Evolutionary conservation across 2,888 invertebrate species (phyloP).

Genomic region (Panopea generosa): DNA sequence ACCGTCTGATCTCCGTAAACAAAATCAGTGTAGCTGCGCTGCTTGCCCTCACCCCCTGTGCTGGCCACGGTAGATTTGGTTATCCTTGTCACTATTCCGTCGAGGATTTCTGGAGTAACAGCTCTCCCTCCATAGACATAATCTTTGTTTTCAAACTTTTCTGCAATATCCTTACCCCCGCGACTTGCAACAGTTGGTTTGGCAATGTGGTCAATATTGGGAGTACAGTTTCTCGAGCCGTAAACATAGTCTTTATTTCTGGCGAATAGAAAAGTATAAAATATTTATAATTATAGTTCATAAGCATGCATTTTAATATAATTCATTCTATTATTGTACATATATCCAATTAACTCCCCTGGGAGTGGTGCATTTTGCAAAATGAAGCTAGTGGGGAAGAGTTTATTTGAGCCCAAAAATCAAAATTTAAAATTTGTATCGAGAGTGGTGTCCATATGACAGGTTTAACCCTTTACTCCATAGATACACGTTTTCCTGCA

Average conservation of each 20-base stretch:
- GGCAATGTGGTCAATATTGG: slow-evolving; percentile 60
- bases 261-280: slow-evolving; percentile 14
- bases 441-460: too few relatives aligned
- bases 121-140: slow-evolving; percentile 68
- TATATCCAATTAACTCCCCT: too few relatives aligned
- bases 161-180: slow-evolving; percentile 70
- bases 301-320: too few relatives aligned
- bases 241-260: slow-evolving; percentile 71
- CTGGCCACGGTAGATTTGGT: slow-evolving; percentile 77
- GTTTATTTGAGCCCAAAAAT: too few relatives aligned
- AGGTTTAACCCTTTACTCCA: too few relatives aligned
- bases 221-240: slow-evolving; percentile 63
- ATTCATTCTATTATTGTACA: too few relatives aligned
- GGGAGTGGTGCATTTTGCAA: too few relatives aligned
- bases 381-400: too few relatives aligned
- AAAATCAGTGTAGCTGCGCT: slow-evolving; percentile 73
- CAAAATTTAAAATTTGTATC: too few relatives aligned
- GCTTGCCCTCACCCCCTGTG: slow-evolving; percentile 74
- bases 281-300: too few relatives aligned
- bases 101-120: slow-evolving; percentile 62
- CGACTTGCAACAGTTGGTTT: slow-evolving; percentile 71
- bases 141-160: slow-evolving; percentile 71
- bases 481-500: too few relatives aligned
- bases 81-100: slow-evolving; percentile 70
- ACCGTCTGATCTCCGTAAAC: slow-evolving; percentile 74